Percentiles rank a stretch among this genome's conserved stretches.
Conservation (phyloP, 2,113 vertebrate genomes). For the Bufo bufo region DNA sequence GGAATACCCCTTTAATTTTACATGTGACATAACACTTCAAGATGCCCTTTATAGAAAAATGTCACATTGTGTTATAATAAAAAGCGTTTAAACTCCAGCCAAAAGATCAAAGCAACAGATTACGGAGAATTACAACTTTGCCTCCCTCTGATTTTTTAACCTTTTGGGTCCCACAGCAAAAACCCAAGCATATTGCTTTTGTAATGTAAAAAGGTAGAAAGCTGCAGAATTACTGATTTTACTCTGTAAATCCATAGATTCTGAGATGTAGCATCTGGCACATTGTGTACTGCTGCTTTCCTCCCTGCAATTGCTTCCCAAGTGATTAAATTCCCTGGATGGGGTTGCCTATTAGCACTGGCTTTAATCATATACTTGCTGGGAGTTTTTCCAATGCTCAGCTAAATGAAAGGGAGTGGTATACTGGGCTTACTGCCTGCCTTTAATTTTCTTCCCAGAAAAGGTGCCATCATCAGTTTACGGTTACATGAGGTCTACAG, state of each 20-base stretch:
- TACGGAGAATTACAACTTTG: neutral
- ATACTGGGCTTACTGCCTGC: slow-evolving; percentile 10
- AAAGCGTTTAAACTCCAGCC: neutral
- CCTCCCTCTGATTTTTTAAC: neutral
- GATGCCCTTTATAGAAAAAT: slow-evolving; percentile 2
- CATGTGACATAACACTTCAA: neutral
- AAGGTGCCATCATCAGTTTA: slow-evolving; percentile 18
- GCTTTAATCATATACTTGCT: slow-evolving; percentile 36
- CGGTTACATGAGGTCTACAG: neutral
- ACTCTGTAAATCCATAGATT: neutral
- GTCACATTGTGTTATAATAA: neutral
- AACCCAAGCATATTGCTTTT: neutral
- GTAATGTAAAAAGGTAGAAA: neutral
- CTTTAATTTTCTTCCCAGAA: slow-evolving; percentile 28
- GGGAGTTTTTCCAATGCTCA: slow-evolving; percentile 27
- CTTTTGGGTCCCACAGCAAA: neutral
- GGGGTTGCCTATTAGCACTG: slow-evolving; percentile 21
- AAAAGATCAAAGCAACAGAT: slow-evolving; percentile 37
- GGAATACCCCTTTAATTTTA: neutral
- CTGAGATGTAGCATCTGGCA: neutral
- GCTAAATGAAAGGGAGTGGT: slow-evolving; percentile 9
- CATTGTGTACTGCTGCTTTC: slow-evolving; percentile 1
- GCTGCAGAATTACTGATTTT: neutral
- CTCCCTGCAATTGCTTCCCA: neutral
- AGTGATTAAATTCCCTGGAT: slow-evolving; percentile 10